Evolutionary conservation across 2,888 invertebrate genomes (phyloP), one percentile per base, ranked within the genome.

Genomic region (Adineta ricciae): DNA sequence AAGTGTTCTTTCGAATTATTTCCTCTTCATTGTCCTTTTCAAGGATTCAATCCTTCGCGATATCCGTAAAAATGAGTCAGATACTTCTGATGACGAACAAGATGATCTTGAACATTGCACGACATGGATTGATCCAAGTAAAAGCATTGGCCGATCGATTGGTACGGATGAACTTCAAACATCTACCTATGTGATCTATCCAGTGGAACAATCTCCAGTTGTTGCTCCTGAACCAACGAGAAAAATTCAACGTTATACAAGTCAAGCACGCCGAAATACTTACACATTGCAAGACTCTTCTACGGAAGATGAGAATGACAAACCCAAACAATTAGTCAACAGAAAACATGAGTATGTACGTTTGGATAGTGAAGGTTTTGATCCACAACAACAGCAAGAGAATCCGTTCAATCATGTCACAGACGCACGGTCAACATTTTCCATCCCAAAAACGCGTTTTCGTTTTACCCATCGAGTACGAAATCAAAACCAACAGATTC

Each of bases 351-450:
- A 78, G 11, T 78, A 78, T 78, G 11, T 41, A 14, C 78, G 78
- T 78, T 41, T 78, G 24, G 41, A 41, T 41, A 78, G 78, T 41
- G 14, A 78, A 38, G 78, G 78, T 41, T 78, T 78, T 41, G 78
- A 41, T 41, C 78, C n/a, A 11, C 24, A 21, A 78, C 73, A 78
- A 72, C 32, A 32, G 24, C 38, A 36, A 41, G n/a, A 78, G 11
- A 38, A 78, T 78, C 41, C 14, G 9, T 78, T 78, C 41, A 38
- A 78, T 32, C 24, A 41, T 41, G n/a, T 78, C 9, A 78, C 21
- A 21, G 78, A 78, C 41, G 78, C 78, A n/a, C 78, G 78, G 41
- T 78, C 78, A 21, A 78, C 78, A 78, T 78, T 78, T n/a, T 24
- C 78, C 24, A n/a, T 78, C n/a, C 41, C 38, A 78, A 38, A 41